Percentiles rank a stretch among this genome's conserved stretches.
Evolutionary conservation across 1,140 invertebrate genomes (phyloP).

Genomic region (Nylanderia fulva): DNA sequence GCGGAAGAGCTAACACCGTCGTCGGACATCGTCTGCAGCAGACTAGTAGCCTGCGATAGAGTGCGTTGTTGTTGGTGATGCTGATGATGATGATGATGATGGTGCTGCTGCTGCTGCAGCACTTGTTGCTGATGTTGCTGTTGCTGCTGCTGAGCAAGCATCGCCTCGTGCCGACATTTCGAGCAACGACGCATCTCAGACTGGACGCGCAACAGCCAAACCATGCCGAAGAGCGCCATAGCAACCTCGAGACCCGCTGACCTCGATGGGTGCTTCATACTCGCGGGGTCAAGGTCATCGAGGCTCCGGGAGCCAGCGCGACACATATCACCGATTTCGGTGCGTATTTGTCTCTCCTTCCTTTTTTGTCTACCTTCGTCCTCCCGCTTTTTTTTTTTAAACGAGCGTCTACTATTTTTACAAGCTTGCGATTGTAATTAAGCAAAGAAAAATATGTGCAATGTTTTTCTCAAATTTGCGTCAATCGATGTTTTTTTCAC

Average conservation of each 20-base stretch:
- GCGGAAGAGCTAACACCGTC: conserved; percentile 82
- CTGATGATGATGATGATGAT: conserved; percentile 76
- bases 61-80: conserved; percentile 74
- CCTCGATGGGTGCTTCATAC: conserved; percentile 83
- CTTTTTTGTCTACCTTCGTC: not conserved
- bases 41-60: conserved; percentile 75
- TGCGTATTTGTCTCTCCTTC: conserved; percentile 19
- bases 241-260: conserved; percentile 82
- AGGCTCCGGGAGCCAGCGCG: conserved; percentile 80
- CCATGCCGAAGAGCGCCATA: conserved; percentile 94
- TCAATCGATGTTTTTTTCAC: not conserved
- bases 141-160: conserved; percentile 80
- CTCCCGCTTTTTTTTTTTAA: conserved; percentile 3
- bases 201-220: conserved; percentile 92
- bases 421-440: not conserved
- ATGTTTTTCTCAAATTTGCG: not conserved
- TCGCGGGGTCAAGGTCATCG: conserved; percentile 83
- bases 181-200: conserved; percentile 91
- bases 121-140: conserved; percentile 69
- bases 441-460: not conserved
- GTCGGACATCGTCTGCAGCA: conserved; percentile 78
- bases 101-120: conserved; percentile 77
- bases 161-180: conserved; percentile 88
- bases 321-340: conserved; percentile 81
- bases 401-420: not conserved